These are phyloP conservation scores for Ditylenchus weischeri DNA, from an alignment of 2,888 invertebrate genomes.

Conservation along the genomic window DNA sequence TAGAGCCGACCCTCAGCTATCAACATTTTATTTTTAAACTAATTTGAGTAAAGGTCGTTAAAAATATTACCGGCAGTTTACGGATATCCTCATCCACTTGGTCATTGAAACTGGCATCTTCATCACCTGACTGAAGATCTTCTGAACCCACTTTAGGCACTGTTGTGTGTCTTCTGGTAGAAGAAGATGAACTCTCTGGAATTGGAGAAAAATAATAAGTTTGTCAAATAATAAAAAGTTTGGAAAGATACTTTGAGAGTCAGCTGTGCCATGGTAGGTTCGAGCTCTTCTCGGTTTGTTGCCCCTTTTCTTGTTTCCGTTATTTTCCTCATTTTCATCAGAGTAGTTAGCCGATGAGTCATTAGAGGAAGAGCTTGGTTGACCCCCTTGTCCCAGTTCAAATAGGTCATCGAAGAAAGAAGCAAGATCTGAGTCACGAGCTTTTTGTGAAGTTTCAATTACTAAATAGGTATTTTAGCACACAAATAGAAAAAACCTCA, in stretches of 20 bases:
- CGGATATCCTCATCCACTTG: constrained; percentile 27
- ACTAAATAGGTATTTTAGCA: constrained; percentile 18
- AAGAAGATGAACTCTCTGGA: constrained; percentile 8
- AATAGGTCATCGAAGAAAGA: constrained; percentile 39
- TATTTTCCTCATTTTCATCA: constrained; percentile 26
- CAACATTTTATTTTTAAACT: neutral
- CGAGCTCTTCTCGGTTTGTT: constrained; percentile 33
- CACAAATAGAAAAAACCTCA: neutral
- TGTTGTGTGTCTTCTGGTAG: constrained; percentile 40
- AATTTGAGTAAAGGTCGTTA: neutral
- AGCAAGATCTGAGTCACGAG: constrained; percentile 33
- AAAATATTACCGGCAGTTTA: constrained; percentile 21
- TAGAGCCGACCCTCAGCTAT: constrained; percentile 21
- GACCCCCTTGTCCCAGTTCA: constrained; percentile 29
- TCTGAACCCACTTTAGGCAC: constrained; percentile 31
- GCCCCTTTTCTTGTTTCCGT: constrained; percentile 14
- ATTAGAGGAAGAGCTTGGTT: constrained; percentile 5
- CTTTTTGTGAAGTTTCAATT: constrained; percentile 31
- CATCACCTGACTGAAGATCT: constrained; percentile 20
- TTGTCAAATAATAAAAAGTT: constrained; percentile 4
- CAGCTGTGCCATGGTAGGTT: constrained; percentile 33
- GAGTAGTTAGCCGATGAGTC: constrained; percentile 17
- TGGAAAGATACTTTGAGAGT: constrained; percentile 20
- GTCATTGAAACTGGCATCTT: constrained; percentile 30
- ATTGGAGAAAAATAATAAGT: neutral